Conservation (phyloP, 2,888 invertebrate species). For the Masnerella sp. region DNA sequence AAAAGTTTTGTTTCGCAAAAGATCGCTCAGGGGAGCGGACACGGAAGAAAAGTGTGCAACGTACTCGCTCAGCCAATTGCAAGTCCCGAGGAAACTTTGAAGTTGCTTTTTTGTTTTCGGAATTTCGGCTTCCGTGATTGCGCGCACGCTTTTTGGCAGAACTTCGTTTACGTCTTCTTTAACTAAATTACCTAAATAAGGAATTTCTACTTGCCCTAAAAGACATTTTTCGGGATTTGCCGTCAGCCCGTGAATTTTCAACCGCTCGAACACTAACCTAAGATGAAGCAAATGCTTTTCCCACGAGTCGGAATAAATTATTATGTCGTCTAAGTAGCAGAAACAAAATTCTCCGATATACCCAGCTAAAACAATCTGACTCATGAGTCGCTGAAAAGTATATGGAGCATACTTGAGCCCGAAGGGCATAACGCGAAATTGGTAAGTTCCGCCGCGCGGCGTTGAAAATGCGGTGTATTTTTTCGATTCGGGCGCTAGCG, state of each 20-base stretch:
- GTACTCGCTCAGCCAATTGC: slow-evolving; percentile 9
- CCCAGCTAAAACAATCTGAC: background rate
- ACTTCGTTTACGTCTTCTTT: background rate
- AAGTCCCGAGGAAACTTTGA: slow-evolving; percentile 5
- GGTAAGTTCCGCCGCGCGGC: background rate
- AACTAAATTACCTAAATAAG: slow-evolving; percentile 1
- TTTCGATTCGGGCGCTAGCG: slow-evolving; percentile 4
- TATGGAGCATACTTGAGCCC: slow-evolving; percentile 1
- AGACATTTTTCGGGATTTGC: slow-evolving; percentile 3
- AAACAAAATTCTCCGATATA: slow-evolving; percentile 1
- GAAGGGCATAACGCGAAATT: slow-evolving; percentile 7
- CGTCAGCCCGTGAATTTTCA: background rate
- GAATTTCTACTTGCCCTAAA: background rate
- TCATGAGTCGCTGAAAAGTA: slow-evolving; percentile 3
- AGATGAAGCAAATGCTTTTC: background rate
- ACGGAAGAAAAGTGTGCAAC: background rate
- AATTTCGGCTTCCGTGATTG: background rate
- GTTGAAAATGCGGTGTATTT: slow-evolving; percentile 1
- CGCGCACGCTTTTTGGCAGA: background rate
- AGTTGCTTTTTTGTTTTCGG: background rate
- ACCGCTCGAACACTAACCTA: background rate
- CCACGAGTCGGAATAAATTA: background rate
- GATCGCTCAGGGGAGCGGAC: background rate
- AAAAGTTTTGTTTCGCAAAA: background rate
- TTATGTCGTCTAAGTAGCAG: slow-evolving; percentile 4